Evolutionary conservation across 2,888 invertebrate species (phyloP), one percentile per base, ranked within the genome.

Genomic region (Microplitis manilae): DNA sequence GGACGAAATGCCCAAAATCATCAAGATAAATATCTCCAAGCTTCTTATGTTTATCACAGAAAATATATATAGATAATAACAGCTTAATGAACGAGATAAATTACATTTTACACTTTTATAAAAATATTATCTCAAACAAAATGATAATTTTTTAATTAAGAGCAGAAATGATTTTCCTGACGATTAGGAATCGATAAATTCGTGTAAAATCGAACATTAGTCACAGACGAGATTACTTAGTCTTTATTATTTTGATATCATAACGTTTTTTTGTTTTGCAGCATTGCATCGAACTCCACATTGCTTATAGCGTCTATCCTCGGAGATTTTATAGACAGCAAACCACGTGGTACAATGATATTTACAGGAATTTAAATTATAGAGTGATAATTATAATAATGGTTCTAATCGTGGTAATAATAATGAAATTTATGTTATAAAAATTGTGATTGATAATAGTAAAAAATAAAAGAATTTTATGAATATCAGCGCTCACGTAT

Each of bases 401-500:
- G 7, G 40, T 40, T 39, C 40, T 15, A 40, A 40, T 68, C 13
- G 7, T 6, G 15, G 40, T 39, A 2, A 68, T 40, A 17, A 17
- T 17, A 41, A 9, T 17, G 9, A 17, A n/a, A 68, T 41, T 6
- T 68, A 7, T 17, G 2, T 2, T 30, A 7, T 5, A 9, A 41
- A 68, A 15, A 1, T 41, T 17, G 8, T 17, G 7, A 17, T 17
- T 15, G 17, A 60, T 60, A 60, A 50, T 39, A 13, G 17, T 4
- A 30, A 13, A 30, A 69, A 50, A 61, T 7, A 9, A 7, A 60
- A 38, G 1, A 67, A 50, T 41, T 17, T 7, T n/a, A 30, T 8
- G 1, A 9, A 2, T n/a, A n/a, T 8, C 30, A 15, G 7, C 38
- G n/a, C n/a, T 84, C 86, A 81, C 84, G 86, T 82, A 81, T 86